Conservation (phyloP, 2,113 vertebrate species). For the Caranx ignobilis region DNA sequence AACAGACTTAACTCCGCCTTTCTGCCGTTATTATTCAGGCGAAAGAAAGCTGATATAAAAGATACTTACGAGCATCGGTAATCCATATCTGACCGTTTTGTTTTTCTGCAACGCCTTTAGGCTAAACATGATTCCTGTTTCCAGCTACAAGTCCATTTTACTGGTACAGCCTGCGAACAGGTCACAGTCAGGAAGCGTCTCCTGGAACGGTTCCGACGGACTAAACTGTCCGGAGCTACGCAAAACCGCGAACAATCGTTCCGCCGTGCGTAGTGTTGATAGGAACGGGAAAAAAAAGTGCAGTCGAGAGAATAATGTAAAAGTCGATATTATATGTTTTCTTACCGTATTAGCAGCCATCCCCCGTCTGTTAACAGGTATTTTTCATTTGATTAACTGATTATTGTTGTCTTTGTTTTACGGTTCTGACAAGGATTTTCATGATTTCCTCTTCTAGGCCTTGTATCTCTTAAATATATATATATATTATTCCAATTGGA, state of each 20-base stretch:
- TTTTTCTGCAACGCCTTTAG: conserved; percentile 73
- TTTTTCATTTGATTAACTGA: too few relatives aligned
- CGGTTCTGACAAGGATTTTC: too few relatives aligned
- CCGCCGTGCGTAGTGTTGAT: not conserved
- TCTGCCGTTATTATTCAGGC: too few relatives aligned
- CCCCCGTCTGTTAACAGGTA: not conserved
- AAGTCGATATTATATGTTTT: not conserved
- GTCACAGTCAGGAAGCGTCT: conserved; percentile 39
- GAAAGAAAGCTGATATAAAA: not conserved
- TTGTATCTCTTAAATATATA: too few relatives aligned
- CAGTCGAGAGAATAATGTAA: too few relatives aligned
- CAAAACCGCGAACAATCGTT: not conserved
- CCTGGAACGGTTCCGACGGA: conserved; percentile 26
- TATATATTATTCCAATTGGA: too few relatives aligned
- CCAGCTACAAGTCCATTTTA: conserved; percentile 36
- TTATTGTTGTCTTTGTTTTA: too few relatives aligned
- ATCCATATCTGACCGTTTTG: conserved; percentile 87
- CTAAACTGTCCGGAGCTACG: conserved; percentile 17
- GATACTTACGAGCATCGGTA: conserved; percentile 91
- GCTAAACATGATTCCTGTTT: conserved; percentile 65
- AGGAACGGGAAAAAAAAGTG: too few relatives aligned
- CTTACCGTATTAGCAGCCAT: not conserved
- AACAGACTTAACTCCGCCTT: not conserved
- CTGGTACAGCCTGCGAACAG: not conserved
- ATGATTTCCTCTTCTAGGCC: too few relatives aligned